Evolutionary conservation across 2,113 vertebrate genomes (phyloP), one percentile per base, ranked within the genome.

Genomic region (Hucho hucho): DNA sequence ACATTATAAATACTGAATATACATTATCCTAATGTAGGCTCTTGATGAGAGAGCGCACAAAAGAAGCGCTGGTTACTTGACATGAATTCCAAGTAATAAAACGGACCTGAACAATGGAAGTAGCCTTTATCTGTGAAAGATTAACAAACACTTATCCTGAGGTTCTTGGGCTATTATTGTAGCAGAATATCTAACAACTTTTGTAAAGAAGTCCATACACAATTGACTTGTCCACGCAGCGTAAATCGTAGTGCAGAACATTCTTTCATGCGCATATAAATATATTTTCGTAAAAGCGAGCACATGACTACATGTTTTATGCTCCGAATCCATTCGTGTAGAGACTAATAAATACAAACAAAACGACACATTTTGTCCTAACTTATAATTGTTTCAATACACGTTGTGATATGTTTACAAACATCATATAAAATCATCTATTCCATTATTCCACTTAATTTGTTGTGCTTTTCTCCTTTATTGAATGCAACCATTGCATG

Each of bases 381-480:
- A 67, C 65, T n/a, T 67, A 18, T 67, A 37, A 67, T 66, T 66
- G 64, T 66, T 29, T 9, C 4, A 67, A 29, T 67, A 18, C 29
- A 32, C 29, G 6, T 28, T 4, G 12, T 53, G 11, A 65, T 67
- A 29, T 29, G 28, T 64, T 64, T 64, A 18, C 14, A 67, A 28
- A 67, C 14, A 67, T 26, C 22, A 64, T 13, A 25, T 9, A 63
- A 63, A 29, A 28, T 28, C 64, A 18, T 6, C 7, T 29, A 67
- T 32, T 67, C 7, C 6, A 37, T 18, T 37, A 20, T 11, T 67
- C 5, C 20, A 16, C 18, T 37, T 5, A 67, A 67, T 20, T 6
- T 67, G 28, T 6, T 25, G 25, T 13, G 12, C 16, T 14, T 28
- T 6, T 3, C 5, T 28, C 16, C 16, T 66, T 5, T 11, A 47